Conservation (phyloP, 2,113 vertebrate species). For the Microtus montanus region DNA sequence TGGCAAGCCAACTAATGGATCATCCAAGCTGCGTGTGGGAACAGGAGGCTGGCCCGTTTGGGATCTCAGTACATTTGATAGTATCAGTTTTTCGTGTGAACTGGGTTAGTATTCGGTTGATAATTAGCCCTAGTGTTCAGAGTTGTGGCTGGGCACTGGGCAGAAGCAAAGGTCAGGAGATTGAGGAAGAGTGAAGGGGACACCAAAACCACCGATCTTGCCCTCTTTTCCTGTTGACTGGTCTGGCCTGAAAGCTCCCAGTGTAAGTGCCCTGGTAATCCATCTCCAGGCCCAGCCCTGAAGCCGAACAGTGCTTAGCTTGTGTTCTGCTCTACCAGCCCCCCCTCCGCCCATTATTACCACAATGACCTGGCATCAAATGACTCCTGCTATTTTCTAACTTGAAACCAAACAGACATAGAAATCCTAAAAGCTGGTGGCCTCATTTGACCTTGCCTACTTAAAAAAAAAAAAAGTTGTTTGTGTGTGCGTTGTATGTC, state of each 20-base stretch:
- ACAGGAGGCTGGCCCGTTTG: conserved; percentile 28
- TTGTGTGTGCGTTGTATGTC: background rate
- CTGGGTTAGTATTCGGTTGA: conserved; percentile 62
- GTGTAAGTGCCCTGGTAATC: conserved; percentile 43
- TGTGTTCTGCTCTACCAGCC: background rate
- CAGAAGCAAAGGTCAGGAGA: conserved; percentile 66
- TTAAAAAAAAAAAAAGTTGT: background rate
- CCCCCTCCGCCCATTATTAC: background rate
- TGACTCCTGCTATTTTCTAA: background rate
- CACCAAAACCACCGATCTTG: conserved; percentile 23
- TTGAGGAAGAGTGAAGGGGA: conserved; percentile 43
- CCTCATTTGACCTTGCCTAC: background rate
- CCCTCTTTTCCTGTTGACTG: conserved; percentile 43
- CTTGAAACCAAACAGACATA: background rate
- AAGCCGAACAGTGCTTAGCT: background rate
- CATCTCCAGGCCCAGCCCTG: conserved; percentile 11
- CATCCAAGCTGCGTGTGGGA: conserved; percentile 31
- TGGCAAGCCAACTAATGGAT: conserved; percentile 48
- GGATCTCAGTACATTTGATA: conserved; percentile 35
- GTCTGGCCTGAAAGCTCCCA: conserved; percentile 46
- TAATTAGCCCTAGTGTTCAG: conserved; percentile 58
- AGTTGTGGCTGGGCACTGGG: conserved; percentile 62
- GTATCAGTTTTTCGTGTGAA: conserved; percentile 62
- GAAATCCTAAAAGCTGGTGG: background rate
- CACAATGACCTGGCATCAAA: background rate